phyloP scores from a whole-genome alignment of 2,797 vertebrate species.

The Urophycis tenuis region DNA sequence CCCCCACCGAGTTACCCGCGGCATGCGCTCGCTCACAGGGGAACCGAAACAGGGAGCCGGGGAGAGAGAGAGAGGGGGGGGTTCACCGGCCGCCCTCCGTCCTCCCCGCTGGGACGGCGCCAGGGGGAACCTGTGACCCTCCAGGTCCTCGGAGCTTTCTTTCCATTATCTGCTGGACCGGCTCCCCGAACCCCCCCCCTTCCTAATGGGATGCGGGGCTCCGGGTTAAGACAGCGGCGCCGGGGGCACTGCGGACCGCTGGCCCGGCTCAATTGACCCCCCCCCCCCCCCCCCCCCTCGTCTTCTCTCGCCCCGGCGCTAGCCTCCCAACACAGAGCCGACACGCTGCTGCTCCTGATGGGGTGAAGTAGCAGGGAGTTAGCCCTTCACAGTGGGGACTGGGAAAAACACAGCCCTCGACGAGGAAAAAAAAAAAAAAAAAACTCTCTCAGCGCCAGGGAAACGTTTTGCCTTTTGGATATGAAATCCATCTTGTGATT shows the following conservation, averaged over 20 bases:
- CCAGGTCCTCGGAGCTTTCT: constrained; percentile 53
- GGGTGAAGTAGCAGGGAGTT: neutral
- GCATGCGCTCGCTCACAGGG: constrained; percentile 19
- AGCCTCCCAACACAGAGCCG: constrained; percentile 18
- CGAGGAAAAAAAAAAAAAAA: too few relatives aligned
- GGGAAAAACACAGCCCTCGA: neutral
- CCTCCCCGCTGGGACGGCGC: constrained; percentile 43
- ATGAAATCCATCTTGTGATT: too few relatives aligned
- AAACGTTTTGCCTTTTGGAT: neutral
- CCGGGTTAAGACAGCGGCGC: constrained; percentile 55
- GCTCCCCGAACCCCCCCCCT: constrained; percentile 56
- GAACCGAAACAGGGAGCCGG: neutral
- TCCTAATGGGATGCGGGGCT: constrained; percentile 59
- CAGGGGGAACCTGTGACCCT: constrained; percentile 56
- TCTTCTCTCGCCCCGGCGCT: constrained; percentile 8
- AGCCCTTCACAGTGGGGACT: neutral
- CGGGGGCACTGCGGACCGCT: constrained; percentile 40
- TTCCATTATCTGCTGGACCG: constrained; percentile 68
- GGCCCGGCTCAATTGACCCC: constrained; percentile 52
- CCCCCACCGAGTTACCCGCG: too few relatives aligned
- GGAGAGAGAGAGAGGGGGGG: too few relatives aligned
- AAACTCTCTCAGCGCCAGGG: neutral
- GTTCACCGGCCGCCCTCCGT: constrained; percentile 39
- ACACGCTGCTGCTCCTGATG: neutral
- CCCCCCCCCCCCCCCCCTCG: constrained; percentile 45